These are phyloP conservation scores for Potamarius usumacintae DNA, from an alignment of 2,113 vertebrate genomes.

Conservation along the genomic window DNA sequence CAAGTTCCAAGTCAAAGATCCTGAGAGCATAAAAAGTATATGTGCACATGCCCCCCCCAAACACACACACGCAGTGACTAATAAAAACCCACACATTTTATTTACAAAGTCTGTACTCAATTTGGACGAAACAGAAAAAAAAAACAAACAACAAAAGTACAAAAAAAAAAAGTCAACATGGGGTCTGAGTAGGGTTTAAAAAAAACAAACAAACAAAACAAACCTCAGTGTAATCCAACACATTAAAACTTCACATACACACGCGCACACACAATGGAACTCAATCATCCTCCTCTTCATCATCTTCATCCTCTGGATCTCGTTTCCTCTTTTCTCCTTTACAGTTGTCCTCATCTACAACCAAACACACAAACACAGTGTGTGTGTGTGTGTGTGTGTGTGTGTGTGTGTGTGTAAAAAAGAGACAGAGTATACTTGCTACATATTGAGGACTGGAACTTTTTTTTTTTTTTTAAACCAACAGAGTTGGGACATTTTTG, in stretches of 20 bases:
- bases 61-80: background rate
- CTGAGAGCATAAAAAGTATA: too few species aligned
- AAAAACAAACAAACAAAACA: background rate
- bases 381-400: background rate
- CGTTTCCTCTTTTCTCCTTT: constrained; percentile 90
- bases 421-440: too few species aligned
- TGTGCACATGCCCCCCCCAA: too few species aligned
- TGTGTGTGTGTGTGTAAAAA: background rate
- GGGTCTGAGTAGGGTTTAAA: background rate
- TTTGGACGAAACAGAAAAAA: background rate
- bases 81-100: constrained; percentile 33
- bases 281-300: constrained; percentile 72
- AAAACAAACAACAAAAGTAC: background rate
- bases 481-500: too few species aligned
- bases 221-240: background rate
- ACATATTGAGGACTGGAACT: too few species aligned
- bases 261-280: background rate
- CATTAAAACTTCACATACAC: background rate
- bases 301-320: constrained; percentile 86
- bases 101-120: constrained; percentile 30
- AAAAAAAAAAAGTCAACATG: background rate
- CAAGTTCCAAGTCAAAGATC: too few species aligned
- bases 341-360: constrained; percentile 53
- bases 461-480: too few species aligned
- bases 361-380: background rate